Base-by-base conservation (phyloP, 2,797 vertebrate species). In the Acipenser oxyrinchus region DNA sequence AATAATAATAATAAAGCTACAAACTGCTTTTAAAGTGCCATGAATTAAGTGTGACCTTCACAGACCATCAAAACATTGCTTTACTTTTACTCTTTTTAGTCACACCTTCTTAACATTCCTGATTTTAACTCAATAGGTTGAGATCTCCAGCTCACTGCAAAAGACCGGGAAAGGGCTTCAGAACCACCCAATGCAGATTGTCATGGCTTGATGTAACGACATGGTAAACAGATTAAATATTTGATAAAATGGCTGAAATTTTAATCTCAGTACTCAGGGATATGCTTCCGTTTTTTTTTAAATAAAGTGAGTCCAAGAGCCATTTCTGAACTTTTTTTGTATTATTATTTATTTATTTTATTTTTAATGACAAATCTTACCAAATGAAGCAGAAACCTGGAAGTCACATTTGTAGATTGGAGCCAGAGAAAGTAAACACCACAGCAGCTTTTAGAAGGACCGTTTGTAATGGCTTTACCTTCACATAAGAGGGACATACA, bases 401-500 rank as follows among this genome's bases (percentile, higher is more conserved):
- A 57, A 13, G 55, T 10, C 49, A 6, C 58, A 63, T 58, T 51
- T 60, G 49, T 68, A 67, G 57, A 60, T 48, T 50, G 53, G 63
- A 59, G 57, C 23, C 48, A 4, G 64, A 61, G 59, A 53, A 51
- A 37, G 49, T 10, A n/a, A 61, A 52, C 57, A 67, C 62, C 58
- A 48, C 50, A 23, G 62, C 67, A 62, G 60, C 74, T 76, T 74
- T 74, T 70, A 72, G 37, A 37, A 53, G 65, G 49, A 67, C 66
- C 64, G 37, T 37, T 37, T 37, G 74, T 71, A 59, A 15, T 71
- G 70, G 74, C 76, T 68, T 52, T 63, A 64, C 61, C 69, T 69
- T 67, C 75, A 74, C 73, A 75, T 73, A 77, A 80, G 55, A 66
- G 72, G 68, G 71, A 74, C 72, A 76, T 72, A 58, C 70, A 75